Evolutionary conservation across 2,113 vertebrate genomes (phyloP).

Genomic region (Lonchura striata): DNA sequence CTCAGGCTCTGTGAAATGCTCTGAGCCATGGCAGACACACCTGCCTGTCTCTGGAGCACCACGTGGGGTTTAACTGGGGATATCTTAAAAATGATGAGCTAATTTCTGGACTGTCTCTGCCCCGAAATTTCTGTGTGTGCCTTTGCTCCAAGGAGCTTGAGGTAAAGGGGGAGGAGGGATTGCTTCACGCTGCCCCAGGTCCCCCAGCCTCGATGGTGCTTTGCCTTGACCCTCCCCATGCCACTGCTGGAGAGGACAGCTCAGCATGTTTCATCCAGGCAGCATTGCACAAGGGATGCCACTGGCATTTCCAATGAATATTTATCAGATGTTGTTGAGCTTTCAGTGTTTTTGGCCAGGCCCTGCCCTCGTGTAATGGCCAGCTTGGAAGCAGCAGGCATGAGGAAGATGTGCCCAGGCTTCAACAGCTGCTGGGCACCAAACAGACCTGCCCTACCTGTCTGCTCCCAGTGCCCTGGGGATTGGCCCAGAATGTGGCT

Average conservation of each 20-base stretch:
- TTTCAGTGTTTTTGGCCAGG: background rate
- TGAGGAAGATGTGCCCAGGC: background rate
- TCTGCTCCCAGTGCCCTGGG: background rate
- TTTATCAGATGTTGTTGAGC: background rate
- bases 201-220: background rate
- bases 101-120: background rate
- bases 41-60: background rate
- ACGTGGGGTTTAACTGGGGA: accelerated
- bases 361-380: background rate
- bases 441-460: accelerated
- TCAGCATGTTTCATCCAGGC: background rate
- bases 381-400: background rate
- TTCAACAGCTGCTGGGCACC: background rate
- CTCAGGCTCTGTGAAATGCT: background rate
- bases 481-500: background rate
- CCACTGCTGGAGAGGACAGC: background rate
- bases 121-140: background rate
- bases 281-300: background rate
- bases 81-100: accelerated
- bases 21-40: accelerated
- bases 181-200: background rate
- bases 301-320: background rate
- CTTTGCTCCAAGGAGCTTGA: conserved; percentile 9
- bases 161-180: background rate
- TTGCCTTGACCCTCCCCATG: background rate